Conservation (phyloP, 1,140 invertebrate species). For the Drosophila kikkawai region DNA sequence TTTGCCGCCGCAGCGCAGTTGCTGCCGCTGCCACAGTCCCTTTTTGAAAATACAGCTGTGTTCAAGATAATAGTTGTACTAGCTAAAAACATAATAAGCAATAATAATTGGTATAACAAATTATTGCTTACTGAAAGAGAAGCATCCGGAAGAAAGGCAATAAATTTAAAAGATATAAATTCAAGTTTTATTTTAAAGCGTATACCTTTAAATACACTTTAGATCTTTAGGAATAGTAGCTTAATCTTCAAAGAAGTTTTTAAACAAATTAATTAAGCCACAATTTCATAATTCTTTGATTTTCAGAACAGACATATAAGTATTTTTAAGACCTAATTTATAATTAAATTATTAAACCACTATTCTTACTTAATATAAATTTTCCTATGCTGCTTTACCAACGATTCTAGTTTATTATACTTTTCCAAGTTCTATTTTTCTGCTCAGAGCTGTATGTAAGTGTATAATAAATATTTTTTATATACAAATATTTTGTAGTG, state of each 20-base stretch:
- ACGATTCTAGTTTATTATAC: too few species aligned
- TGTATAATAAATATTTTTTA: conserved; percentile 42
- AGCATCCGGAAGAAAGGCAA: neutral
- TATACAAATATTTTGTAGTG: conserved; percentile 29
- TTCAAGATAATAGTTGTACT: neutral
- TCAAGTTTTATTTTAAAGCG: neutral
- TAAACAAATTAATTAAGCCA: neutral
- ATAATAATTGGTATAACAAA: neutral
- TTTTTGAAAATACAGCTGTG: conserved; percentile 3
- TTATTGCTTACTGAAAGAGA: neutral
- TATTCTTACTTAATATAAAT: neutral
- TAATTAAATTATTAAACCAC: neutral
- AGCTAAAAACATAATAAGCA: neutral
- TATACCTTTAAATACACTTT: neutral
- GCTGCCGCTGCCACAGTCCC: conserved; percentile 26
- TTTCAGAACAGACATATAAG: neutral
- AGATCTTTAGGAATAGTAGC: neutral
- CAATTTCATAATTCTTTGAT: neutral
- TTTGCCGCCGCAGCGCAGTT: conserved; percentile 55
- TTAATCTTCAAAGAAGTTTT: neutral
- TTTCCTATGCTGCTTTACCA: too few species aligned
- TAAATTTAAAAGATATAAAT: neutral
- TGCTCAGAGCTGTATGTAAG: neutral
- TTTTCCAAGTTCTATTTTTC: neutral
- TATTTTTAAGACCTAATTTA: neutral